These are phyloP conservation scores for Drosophila nigromelanica DNA, from an alignment of 1,140 invertebrate genomes.

Conservation along the genomic window DNA sequence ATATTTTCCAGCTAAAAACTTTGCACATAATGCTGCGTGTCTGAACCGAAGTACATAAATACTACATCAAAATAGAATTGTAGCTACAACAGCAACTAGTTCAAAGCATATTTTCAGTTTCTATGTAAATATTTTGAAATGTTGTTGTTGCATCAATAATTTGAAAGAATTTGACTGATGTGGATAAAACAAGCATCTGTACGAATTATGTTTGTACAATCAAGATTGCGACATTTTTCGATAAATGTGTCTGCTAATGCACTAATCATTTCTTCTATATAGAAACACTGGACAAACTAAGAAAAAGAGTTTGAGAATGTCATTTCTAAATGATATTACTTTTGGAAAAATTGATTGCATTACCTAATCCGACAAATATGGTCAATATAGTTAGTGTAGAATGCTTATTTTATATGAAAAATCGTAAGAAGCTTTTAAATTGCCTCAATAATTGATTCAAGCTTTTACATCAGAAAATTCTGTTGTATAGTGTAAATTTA, in stretches of 20 bases:
- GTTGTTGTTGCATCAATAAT: constrained; percentile 35
- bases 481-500: no score
- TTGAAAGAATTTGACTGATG: constrained; percentile 38
- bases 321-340: no score
- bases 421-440: no score
- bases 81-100: constrained; percentile 15
- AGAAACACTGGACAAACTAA: no score
- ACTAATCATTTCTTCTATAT: background rate
- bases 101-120: constrained; percentile 46
- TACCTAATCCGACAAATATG: no score
- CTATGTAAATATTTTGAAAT: constrained; percentile 49
- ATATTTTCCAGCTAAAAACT: constrained; percentile 7
- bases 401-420: no score
- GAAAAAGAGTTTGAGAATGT: no score
- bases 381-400: no score
- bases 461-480: no score
- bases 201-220: constrained; percentile 30
- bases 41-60: background rate
- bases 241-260: background rate
- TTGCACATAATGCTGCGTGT: background rate
- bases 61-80: constrained; percentile 34
- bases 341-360: no score
- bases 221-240: constrained; percentile 28
- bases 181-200: constrained; percentile 37
- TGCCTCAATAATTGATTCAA: no score